Base-by-base conservation (phyloP, 2,797 vertebrate genomes). In the Telmatherina bonti region DNA sequence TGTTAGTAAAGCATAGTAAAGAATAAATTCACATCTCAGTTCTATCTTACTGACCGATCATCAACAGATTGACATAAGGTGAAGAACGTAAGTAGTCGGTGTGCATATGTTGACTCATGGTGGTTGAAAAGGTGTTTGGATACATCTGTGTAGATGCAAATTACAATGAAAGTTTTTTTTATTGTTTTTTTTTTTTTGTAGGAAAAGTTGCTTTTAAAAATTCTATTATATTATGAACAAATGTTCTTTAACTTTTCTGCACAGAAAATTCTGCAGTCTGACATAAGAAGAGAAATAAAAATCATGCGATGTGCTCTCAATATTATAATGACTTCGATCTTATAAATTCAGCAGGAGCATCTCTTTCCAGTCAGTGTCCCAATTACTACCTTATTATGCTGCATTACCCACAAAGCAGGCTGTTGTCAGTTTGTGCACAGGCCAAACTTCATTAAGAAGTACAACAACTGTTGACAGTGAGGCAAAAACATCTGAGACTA, bases 11-110 rank as follows among this genome's bases (percentile, higher is more conserved):
- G n/a, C n/a, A 31, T 3, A 7, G 30, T 3, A 31, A 3, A 70
- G 12, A n/a, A 13, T 81, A 73, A 70, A 84, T 49, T 7, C 30
- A 53, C 70, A 62, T 26, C 68, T 70, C 18, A 3, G 29, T 67
- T 74, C 58, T 67, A 82, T 76, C 79, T 76, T 74, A 83, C 29
- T 86, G 73, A 83, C 76, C 66, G 65, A 70, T 79, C 72, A 69
- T 79, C 81, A 79, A 78, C 81, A 70, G 55, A 62, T 6, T 27
- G 26, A 52, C 27, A 24, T 13, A 27, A 54, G 72, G 49, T 27
- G 1, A 7, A 57, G 31, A 49, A 52, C 57, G 67, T 45, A 57
- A 56, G 29, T 22, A 53, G 31, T 38, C 62, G 26, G 36, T 63
- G 62, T 65, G 60, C 57, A 4, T 41, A 10, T 57, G 35, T 62